Evolutionary conservation across 2,888 invertebrate species (phyloP).

Genomic region (Orthosia gothica): DNA sequence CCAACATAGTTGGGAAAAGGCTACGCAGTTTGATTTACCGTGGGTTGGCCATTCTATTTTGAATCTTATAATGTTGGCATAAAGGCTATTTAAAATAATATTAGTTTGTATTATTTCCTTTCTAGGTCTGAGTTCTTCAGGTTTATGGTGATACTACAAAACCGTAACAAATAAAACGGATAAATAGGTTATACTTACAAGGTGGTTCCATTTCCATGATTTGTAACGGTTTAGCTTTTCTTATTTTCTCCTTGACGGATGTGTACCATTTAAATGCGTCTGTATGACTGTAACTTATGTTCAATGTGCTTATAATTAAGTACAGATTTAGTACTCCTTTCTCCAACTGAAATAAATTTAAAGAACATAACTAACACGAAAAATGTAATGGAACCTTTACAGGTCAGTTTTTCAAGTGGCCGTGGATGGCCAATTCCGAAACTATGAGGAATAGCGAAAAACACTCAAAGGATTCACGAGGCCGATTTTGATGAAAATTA

Average conservation of each 20-base stretch:
- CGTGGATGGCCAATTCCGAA: too few relatives aligned
- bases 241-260: slow-evolving; percentile 73
- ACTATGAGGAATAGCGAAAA: too few relatives aligned
- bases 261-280: slow-evolving; percentile 84
- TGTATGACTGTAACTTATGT: slow-evolving; percentile 92
- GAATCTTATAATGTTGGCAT: background rate
- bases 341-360: slow-evolving; percentile 86
- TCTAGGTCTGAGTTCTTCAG: too few relatives aligned
- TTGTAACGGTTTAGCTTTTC: slow-evolving; percentile 74
- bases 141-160: background rate
- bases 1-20: too few relatives aligned
- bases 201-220: slow-evolving; percentile 66
- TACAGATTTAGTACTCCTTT: slow-evolving; percentile 93
- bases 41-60: background rate
- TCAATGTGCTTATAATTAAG: slow-evolving; percentile 93
- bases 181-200: slow-evolving; percentile 67
- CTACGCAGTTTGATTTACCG: too few relatives aligned
- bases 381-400: too few relatives aligned
- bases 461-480: too few relatives aligned
- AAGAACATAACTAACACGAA: background rate
- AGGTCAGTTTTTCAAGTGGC: too few relatives aligned
- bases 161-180: background rate
- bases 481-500: too few relatives aligned
- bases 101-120: too few relatives aligned
- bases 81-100: background rate